Conservation (phyloP, 2,888 invertebrate genomes). For the Lithophane socia region DNA sequence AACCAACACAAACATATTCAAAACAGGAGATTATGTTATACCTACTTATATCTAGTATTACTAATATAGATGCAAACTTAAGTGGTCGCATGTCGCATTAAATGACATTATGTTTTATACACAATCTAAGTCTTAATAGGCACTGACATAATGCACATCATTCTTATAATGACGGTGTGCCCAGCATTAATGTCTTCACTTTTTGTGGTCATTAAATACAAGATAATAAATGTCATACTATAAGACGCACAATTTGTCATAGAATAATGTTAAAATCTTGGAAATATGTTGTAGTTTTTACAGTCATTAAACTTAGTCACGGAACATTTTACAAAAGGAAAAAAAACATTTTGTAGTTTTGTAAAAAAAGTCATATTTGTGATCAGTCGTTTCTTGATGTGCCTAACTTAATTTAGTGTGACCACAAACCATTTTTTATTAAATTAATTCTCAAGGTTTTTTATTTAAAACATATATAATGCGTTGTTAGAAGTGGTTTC, state of each 20-base stretch:
- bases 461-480: background rate
- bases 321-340: background rate
- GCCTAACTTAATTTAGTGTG: background rate
- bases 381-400: background rate
- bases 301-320: constrained; percentile 29
- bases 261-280: constrained; percentile 12
- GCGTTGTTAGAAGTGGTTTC: background rate
- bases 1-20: background rate
- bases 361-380: background rate
- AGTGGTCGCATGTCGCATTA: background rate
- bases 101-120: background rate
- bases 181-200: constrained; percentile 17
- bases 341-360: background rate
- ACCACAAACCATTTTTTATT: background rate
- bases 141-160: constrained; percentile 17
- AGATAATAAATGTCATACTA: constrained; percentile 26
- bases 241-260: constrained; percentile 24
- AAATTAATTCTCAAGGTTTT: background rate
- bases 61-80: constrained; percentile 1
- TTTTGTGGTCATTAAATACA: constrained; percentile 51
- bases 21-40: background rate
- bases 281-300: constrained; percentile 37
- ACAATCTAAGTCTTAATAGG: constrained; percentile 9
- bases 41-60: background rate
- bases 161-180: constrained; percentile 39